Conservation (phyloP, 2,888 invertebrate species). For the Onthophagus sagittarius region DNA sequence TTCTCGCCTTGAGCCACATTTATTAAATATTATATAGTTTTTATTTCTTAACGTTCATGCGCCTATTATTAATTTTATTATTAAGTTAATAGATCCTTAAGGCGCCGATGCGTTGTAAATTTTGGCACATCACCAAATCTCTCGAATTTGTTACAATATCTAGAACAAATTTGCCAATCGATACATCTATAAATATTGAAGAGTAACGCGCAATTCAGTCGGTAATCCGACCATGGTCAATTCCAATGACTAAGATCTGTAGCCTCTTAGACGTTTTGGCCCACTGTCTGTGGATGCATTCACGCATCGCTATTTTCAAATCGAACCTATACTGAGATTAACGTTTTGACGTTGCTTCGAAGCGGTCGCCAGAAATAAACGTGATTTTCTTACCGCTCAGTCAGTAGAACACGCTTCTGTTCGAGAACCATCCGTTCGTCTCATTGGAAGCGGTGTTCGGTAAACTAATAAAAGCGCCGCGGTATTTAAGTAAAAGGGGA, state of each 20-base stretch:
- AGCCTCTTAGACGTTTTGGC: not conserved
- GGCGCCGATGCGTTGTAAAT: not conserved
- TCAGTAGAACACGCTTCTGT: constrained; percentile 2
- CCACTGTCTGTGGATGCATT: not conserved
- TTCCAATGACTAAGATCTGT: not conserved
- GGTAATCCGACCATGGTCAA: not conserved
- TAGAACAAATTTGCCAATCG: not conserved
- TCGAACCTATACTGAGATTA: not conserved
- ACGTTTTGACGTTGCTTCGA: not conserved
- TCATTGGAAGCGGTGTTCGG: not conserved
- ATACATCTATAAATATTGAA: not conserved
- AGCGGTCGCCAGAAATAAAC: constrained; percentile 2
- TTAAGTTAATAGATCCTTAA: not conserved
- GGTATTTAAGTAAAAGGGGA: not conserved
- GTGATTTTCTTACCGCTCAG: not conserved
- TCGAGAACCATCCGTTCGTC: not conserved
- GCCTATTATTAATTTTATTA: not conserved
- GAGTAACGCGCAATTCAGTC: not conserved
- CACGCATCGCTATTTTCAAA: not conserved
- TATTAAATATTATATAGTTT: too few species aligned
- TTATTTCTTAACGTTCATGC: not conserved
- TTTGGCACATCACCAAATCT: constrained; percentile 13
- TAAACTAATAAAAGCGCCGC: constrained; percentile 5
- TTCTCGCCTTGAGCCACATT: too few species aligned
- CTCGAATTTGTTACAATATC: not conserved